Evolutionary conservation across 2,113 vertebrate species (phyloP).

Genomic region (Probosciger aterrimus): DNA sequence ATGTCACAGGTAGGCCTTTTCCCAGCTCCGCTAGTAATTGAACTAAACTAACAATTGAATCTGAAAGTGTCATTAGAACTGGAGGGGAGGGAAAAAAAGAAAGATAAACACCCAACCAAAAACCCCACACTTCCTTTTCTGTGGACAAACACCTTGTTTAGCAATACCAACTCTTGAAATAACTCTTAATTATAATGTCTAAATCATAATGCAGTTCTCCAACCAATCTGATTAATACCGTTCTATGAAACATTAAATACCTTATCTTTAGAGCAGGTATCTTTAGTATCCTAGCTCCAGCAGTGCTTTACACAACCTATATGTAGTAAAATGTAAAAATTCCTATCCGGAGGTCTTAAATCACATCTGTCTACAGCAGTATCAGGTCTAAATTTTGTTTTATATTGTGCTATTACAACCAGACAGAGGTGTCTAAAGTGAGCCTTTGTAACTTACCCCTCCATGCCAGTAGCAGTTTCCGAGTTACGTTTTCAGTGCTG

Average conservation of each 20-base stretch:
- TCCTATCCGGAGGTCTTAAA: background rate
- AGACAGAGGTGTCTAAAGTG: background rate
- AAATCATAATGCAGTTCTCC: background rate
- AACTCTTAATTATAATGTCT: background rate
- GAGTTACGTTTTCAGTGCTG: background rate
- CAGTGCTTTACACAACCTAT: background rate
- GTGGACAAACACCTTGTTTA: background rate
- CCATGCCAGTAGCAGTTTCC: background rate
- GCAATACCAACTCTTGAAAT: background rate
- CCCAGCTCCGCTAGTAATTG: background rate
- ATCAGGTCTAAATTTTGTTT: background rate
- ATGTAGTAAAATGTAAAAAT: background rate
- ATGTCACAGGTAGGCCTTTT: background rate
- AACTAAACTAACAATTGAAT: background rate
- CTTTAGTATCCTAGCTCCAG: background rate
- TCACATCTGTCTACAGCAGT: background rate
- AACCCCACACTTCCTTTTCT: background rate
- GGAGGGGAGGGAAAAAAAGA: rapidly evolving
- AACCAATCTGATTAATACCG: background rate
- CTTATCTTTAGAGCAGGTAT: background rate
- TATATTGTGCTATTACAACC: background rate
- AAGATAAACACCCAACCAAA: background rate
- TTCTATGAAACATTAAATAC: background rate
- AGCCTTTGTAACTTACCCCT: background rate
- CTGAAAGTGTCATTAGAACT: background rate